phyloP scores from a whole-genome alignment of 2,888 invertebrate genomes.

The Salticus scenicus region DNA sequence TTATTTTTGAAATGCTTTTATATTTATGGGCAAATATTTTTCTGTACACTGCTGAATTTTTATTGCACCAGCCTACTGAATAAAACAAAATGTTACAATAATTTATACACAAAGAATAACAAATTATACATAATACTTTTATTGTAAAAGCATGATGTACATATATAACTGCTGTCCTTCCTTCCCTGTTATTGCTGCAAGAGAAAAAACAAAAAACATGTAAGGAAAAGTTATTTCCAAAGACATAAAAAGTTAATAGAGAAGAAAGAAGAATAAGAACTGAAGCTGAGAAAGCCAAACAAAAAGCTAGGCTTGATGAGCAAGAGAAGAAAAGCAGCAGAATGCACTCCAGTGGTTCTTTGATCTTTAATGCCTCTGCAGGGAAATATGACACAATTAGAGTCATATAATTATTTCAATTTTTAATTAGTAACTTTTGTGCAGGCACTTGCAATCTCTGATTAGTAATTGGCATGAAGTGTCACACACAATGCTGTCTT shows the following conservation, averaged over 20 bases:
- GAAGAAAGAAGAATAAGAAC: too few species aligned
- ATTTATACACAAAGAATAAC: too few species aligned
- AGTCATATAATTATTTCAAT: neutral
- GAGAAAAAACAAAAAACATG: slow-evolving; percentile 8
- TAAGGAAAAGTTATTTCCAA: neutral
- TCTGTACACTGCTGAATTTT: too few species aligned
- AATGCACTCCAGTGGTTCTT: neutral
- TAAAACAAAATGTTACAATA: too few species aligned
- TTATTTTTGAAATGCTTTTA: too few species aligned
- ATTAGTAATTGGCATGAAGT: neutral
- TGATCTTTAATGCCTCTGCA: neutral
- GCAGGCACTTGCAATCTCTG: too few species aligned
- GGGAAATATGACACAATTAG: neutral
- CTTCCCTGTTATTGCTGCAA: slow-evolving; percentile 47
- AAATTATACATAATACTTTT: slow-evolving; percentile 25
- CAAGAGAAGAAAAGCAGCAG: neutral
- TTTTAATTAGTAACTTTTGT: neutral
- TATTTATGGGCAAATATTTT: too few species aligned
- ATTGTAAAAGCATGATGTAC: slow-evolving; percentile 60
- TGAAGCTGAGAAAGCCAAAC: neutral
- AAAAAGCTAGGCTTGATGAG: neutral
- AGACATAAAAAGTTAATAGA: too few species aligned
- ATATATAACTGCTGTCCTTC: slow-evolving; percentile 32
- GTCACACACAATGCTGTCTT: neutral
- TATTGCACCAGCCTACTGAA: too few species aligned